Conservation (phyloP, 2,888 invertebrate species). For the Tipula lateralis region DNA sequence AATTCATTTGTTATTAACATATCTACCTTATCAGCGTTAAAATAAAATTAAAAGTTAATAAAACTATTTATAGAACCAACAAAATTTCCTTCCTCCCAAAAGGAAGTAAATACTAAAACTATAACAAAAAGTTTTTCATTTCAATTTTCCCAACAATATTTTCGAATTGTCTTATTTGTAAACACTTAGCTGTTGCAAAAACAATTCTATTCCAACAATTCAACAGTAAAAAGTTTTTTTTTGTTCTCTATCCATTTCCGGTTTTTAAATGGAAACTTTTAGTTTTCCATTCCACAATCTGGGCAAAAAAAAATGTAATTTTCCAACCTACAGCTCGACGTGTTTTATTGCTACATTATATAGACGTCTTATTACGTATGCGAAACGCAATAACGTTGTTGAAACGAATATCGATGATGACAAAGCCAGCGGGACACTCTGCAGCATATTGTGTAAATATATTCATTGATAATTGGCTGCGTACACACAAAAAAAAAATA, state of each 20-base stretch:
- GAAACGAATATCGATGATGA: neutral
- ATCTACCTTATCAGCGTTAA: conserved; percentile 24
- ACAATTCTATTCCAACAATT: neutral
- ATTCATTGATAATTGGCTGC: conserved; percentile 6
- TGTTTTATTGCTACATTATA: neutral
- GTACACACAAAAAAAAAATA: neutral
- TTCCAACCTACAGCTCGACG: neutral
- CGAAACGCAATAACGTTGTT: neutral
- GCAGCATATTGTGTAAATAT: neutral
- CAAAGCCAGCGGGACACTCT: neutral
- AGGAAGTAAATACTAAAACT: neutral
- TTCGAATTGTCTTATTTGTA: neutral
- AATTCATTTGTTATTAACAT: neutral
- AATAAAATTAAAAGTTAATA: conserved; percentile 19
- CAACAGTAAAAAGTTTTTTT: neutral
- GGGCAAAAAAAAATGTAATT: neutral
- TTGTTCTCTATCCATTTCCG: neutral
- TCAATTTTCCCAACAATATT: conserved; percentile 8
- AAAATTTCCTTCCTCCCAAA: neutral
- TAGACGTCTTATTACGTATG: neutral
- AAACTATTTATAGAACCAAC: neutral
- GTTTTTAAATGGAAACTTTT: neutral
- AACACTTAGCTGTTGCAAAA: neutral
- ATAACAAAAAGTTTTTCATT: neutral
- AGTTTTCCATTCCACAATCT: neutral